phyloP scores from a whole-genome alignment of 35 echinoderm and acorn worm genomes.

The Anneissia japonica region DNA sequence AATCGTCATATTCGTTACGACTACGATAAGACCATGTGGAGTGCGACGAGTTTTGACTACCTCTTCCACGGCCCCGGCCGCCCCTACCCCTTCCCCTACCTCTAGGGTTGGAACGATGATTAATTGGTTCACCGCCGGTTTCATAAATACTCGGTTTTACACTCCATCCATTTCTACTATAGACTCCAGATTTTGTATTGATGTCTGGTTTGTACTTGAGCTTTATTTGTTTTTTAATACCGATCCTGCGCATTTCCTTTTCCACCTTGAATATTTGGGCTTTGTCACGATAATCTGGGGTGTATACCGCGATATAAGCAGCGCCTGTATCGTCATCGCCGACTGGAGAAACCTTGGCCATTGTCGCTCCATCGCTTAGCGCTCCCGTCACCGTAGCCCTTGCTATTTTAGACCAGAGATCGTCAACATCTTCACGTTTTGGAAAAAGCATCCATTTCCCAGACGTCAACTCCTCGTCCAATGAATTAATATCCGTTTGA shows the following conservation, averaged over 20 bases:
- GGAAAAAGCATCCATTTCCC: background rate
- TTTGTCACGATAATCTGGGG: background rate
- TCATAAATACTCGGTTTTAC: background rate
- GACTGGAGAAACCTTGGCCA: background rate
- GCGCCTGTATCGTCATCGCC: background rate
- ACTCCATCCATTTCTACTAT: background rate
- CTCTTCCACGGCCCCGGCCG: background rate
- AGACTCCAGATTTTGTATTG: background rate
- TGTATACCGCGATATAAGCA: background rate
- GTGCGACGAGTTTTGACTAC: too few species aligned
- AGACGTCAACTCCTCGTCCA: background rate
- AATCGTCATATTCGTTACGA: too few species aligned
- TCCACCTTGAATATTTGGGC: background rate
- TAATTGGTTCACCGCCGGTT: background rate
- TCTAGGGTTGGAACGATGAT: too few species aligned
- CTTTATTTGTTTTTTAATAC: background rate
- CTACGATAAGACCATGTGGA: too few species aligned
- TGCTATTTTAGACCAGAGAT: background rate
- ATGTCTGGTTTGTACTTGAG: background rate
- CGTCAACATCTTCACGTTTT: background rate
- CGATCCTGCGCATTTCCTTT: background rate
- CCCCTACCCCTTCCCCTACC: too few species aligned
- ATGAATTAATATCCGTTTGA: background rate
- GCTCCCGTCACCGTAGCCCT: background rate
- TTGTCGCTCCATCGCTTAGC: background rate